phyloP scores from a whole-genome alignment of 2,888 invertebrate species.

The Nomada hirtipes region DNA sequence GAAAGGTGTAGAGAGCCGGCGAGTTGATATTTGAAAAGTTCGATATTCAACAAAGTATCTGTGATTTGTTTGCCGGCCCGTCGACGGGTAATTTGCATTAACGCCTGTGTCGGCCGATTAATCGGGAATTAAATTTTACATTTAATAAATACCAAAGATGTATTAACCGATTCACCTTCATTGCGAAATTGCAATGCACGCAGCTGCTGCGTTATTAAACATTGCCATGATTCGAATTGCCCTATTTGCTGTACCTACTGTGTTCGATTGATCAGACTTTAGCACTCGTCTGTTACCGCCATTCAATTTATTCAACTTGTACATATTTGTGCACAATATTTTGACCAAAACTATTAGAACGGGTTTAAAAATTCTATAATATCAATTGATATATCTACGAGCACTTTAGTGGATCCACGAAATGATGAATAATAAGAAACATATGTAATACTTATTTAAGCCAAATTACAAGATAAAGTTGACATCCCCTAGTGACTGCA shows the following conservation, averaged over 20 bases:
- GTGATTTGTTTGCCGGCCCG: constrained; percentile 39
- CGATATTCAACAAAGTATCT: constrained; percentile 38
- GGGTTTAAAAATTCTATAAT: background rate
- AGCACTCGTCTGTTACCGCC: background rate
- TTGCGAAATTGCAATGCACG: background rate
- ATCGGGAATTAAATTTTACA: constrained; percentile 43
- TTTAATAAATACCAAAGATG: constrained; percentile 41
- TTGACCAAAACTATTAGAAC: background rate
- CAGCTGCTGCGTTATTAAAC: constrained; percentile 24
- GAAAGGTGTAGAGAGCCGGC: constrained; percentile 35
- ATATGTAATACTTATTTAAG: too few relatives aligned
- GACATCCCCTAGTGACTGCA: too few relatives aligned
- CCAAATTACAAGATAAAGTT: too few relatives aligned
- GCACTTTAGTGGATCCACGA: too few relatives aligned
- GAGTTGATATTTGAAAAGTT: constrained; percentile 47
- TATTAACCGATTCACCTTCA: constrained; percentile 17
- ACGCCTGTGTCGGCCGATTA: constrained; percentile 28
- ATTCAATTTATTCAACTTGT: constrained; percentile 25
- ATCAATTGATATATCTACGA: too few relatives aligned
- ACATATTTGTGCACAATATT: background rate
- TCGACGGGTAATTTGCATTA: constrained; percentile 37
- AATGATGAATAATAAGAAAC: too few relatives aligned
- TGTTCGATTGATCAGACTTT: constrained; percentile 1
- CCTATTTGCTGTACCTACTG: background rate
- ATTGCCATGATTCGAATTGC: constrained; percentile 9